Percentiles rank a stretch among this genome's conserved stretches.
Conservation (phyloP, 2,113 vertebrate genomes). For the Osmerus mordax region DNA sequence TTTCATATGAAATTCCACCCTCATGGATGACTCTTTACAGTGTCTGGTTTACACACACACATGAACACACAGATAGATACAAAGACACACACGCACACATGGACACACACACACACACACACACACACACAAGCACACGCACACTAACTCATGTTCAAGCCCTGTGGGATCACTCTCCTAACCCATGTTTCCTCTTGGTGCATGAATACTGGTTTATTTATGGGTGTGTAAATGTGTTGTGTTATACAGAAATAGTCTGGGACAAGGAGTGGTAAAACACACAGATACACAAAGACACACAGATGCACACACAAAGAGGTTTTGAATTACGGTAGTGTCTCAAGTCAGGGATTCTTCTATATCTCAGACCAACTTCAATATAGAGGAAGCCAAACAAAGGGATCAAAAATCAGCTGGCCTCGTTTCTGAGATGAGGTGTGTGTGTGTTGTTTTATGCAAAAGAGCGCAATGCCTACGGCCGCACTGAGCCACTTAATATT, state of each 20-base stretch:
- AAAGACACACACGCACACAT: conserved; percentile 11
- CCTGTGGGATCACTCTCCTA: not conserved
- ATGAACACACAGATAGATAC: not conserved
- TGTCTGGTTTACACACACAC: not conserved
- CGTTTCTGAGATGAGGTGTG: not conserved
- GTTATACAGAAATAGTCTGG: not conserved
- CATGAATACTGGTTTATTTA: conserved; percentile 21
- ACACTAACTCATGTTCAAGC: not conserved
- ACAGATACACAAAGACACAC: not conserved
- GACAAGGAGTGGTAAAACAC: not conserved
- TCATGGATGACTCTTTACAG: not conserved
- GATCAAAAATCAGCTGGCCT: conserved; percentile 25
- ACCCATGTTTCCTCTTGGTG: not conserved
- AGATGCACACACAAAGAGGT: not conserved
- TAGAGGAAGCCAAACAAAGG: conserved; percentile 28
- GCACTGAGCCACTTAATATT: conserved; percentile 33
- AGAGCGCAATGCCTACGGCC: not conserved
- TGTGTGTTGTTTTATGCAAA: conserved; percentile 5
- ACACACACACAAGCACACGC: conserved; percentile 2
- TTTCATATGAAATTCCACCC: not conserved
- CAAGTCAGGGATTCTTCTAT: conserved; percentile 12
- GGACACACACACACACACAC: conserved; percentile 8
- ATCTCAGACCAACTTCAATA: conserved; percentile 27
- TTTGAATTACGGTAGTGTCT: too few relatives aligned
- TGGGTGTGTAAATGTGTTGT: conserved; percentile 10